Evolutionary conservation across 2,113 vertebrate genomes (phyloP).

Genomic region (Alosa alosa): DNA sequence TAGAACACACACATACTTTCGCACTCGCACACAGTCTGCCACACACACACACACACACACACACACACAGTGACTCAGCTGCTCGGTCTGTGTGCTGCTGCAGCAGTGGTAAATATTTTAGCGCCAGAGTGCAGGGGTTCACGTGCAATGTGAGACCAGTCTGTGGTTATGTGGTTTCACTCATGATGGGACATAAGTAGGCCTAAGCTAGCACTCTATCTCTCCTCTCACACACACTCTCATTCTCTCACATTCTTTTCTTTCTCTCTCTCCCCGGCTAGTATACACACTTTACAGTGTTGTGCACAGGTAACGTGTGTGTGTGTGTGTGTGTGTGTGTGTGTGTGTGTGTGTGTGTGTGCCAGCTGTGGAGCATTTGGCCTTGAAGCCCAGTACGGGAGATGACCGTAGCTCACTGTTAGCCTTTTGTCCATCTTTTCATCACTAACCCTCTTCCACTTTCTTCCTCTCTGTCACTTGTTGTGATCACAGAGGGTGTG

Average conservation of each 20-base stretch:
- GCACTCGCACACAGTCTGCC: background rate
- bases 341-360: background rate
- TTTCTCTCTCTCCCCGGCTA: background rate
- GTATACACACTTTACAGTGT: background rate
- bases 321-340: conserved; percentile 1
- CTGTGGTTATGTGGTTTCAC: background rate
- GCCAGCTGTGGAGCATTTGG: background rate
- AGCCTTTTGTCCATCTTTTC: background rate
- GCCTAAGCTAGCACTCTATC: background rate
- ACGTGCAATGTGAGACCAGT: background rate
- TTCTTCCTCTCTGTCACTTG: background rate
- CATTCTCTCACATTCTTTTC: background rate
- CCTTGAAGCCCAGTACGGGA: background rate
- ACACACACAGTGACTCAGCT: background rate
- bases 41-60: background rate
- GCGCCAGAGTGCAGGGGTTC: background rate
- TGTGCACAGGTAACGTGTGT: background rate
- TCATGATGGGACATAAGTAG: background rate
- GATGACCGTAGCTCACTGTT: background rate
- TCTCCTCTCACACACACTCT: background rate
- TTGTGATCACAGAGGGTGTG: background rate
- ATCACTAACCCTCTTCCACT: background rate
- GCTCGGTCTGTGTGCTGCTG: background rate
- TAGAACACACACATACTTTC: background rate
- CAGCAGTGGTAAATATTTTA: conserved; percentile 7